phyloP scores from a whole-genome alignment of 2,113 vertebrate species.

The Piprites chloris region DNA sequence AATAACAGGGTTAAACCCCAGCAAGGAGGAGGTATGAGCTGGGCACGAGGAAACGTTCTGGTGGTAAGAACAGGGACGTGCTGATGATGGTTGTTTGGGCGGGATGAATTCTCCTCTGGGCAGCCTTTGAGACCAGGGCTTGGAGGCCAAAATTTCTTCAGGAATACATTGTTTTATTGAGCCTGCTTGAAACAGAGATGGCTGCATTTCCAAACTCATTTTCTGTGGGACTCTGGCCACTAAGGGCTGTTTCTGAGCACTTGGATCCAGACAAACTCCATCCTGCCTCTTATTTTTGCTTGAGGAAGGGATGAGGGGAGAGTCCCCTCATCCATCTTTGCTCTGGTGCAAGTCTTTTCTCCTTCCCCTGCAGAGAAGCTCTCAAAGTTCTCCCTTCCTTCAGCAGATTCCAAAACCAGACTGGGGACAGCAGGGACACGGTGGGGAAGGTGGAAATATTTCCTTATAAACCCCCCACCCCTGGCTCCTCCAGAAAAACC shows the following conservation, averaged over 20 bases:
- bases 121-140: not conserved
- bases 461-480: too few relatives aligned
- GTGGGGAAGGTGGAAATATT: not conserved
- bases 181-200: not conserved
- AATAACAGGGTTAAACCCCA: not conserved
- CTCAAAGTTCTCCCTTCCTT: not conserved
- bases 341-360: not conserved
- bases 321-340: not conserved
- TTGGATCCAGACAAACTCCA: not conserved
- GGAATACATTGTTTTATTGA: not conserved
- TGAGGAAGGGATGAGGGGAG: not conserved
- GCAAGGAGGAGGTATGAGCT: not conserved
- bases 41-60: not conserved
- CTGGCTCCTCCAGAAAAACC: too few relatives aligned
- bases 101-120: not conserved
- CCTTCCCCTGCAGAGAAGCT: not conserved
- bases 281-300: not conserved
- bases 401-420: not conserved
- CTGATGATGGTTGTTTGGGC: too few relatives aligned
- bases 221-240: not conserved
- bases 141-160: not conserved
- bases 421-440: not conserved
- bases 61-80: not conserved
- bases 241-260: not conserved
- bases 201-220: not conserved